Evolutionary conservation across 64 coral and sea anemone genomes (phyloP).

Genomic region (Exaiptasia diaphana): DNA sequence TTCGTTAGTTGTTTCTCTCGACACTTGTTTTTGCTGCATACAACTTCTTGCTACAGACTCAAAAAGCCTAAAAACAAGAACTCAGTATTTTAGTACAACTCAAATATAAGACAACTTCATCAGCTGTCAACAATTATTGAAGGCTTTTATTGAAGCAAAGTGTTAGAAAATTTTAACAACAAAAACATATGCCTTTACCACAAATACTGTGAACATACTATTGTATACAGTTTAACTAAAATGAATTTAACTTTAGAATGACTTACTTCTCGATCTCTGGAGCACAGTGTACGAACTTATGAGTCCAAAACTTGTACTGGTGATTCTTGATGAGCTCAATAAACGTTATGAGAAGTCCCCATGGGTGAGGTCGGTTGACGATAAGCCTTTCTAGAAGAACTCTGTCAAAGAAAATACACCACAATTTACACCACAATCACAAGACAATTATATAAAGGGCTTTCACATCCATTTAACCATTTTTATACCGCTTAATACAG

Average conservation of each 20-base stretch:
- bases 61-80: slow-evolving; percentile 77
- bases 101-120: too few species aligned
- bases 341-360: slow-evolving; percentile 98
- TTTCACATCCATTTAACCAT: too few species aligned
- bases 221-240: too few species aligned
- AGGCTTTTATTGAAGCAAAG: too few species aligned
- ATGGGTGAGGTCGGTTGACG: slow-evolving; percentile 94
- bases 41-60: slow-evolving; percentile 97
- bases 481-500: too few species aligned
- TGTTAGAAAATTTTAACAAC: too few species aligned
- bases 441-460: too few species aligned
- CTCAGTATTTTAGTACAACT: background rate
- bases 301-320: slow-evolving; percentile 99
- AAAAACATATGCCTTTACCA: too few species aligned
- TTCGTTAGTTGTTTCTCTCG: slow-evolving; percentile 53
- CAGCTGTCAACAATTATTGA: too few species aligned
- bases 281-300: slow-evolving; percentile 98
- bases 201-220: too few species aligned
- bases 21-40: slow-evolving; percentile 97
- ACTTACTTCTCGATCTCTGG: slow-evolving; percentile 99
- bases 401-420: slow-evolving; percentile 25
- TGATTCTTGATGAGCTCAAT: slow-evolving; percentile 99
- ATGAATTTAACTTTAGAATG: background rate
- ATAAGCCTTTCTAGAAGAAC: slow-evolving; percentile 91
- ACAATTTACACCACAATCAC: too few species aligned